These are phyloP conservation scores for Morinoia aosen DNA, from an alignment of 2,888 invertebrate species.

Conservation along the genomic window DNA sequence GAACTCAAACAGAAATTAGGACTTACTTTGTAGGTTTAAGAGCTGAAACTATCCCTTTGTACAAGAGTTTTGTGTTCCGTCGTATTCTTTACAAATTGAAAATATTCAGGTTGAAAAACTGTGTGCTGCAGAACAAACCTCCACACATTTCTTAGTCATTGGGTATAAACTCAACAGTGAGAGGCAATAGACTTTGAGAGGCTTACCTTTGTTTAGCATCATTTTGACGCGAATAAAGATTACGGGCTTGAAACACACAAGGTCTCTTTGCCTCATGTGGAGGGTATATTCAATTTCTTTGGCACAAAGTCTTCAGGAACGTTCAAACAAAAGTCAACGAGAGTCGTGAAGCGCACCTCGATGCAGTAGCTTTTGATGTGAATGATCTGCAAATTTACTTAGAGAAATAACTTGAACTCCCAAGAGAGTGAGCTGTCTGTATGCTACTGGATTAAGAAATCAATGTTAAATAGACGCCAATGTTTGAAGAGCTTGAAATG, in stretches of 20 bases:
- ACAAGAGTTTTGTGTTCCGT: not conserved
- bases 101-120: not conserved
- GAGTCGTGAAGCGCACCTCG: not conserved
- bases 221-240: not conserved
- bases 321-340: not conserved
- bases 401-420: not conserved
- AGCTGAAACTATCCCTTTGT: not conserved
- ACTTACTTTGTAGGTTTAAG: not conserved
- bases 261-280: not conserved
- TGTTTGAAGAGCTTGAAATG: not conserved
- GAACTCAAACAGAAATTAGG: not conserved
- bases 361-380: not conserved
- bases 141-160: not conserved
- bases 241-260: not conserved
- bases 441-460: not conserved
- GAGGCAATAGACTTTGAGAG: not conserved
- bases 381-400: conserved; percentile 3
- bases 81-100: not conserved
- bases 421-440: not conserved
- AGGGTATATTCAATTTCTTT: not conserved
- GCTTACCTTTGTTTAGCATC: not conserved
- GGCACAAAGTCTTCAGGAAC: not conserved
- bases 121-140: not conserved
- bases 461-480: not conserved
- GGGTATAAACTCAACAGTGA: not conserved